These are phyloP conservation scores for Cyanoderma ruficeps DNA, from an alignment of 2,113 vertebrate species.

Conservation along the genomic window DNA sequence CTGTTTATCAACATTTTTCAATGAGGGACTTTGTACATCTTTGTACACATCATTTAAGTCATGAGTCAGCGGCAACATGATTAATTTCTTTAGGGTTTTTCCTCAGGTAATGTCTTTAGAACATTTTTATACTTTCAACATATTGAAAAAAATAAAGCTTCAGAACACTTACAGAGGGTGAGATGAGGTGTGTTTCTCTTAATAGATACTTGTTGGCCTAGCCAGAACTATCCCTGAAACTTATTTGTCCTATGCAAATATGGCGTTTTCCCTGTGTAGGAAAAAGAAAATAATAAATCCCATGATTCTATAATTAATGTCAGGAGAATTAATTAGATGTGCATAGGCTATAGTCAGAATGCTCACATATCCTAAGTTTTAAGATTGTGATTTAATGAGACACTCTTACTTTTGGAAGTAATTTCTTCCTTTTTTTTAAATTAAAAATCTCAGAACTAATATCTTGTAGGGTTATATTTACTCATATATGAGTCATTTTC, in stretches of 20 bases:
- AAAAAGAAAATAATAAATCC: background rate
- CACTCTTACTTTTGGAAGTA: background rate
- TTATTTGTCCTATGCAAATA: background rate
- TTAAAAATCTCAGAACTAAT: background rate
- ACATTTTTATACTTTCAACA: background rate
- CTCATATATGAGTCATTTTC: background rate
- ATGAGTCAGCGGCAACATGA: background rate
- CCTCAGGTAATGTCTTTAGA: background rate
- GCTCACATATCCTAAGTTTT: background rate
- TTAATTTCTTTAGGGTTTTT: background rate
- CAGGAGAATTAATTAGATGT: background rate
- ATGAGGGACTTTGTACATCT: background rate
- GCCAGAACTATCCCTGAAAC: background rate
- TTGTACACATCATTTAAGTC: background rate
- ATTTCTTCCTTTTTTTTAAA: background rate
- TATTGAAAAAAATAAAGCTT: background rate
- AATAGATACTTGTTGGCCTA: background rate
- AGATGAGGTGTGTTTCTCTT: background rate
- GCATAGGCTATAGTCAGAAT: background rate
- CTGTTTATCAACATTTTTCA: background rate
- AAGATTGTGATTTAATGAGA: background rate
- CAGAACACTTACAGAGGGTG: background rate
- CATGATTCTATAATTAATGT: background rate
- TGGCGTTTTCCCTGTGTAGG: background rate
- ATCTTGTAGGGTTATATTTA: background rate